Base-by-base conservation (phyloP, 2,888 invertebrate species). In the Parnassius orleans region DNA sequence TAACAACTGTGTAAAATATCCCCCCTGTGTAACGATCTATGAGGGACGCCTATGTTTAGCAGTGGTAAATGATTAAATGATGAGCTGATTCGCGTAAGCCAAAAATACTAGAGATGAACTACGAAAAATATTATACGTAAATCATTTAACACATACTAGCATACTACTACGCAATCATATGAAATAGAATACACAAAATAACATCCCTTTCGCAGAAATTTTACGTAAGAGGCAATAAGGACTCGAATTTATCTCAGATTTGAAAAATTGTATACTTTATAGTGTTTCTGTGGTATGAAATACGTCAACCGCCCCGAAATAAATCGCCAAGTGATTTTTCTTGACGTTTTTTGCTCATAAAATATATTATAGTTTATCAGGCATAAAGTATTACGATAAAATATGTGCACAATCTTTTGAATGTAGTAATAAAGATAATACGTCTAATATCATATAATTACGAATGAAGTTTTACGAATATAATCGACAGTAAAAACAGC, bases 211-310 rank as follows among this genome's bases (percentile, higher is more conserved):
- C 43, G 48, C 71, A 79, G 78, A 79, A 80, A 81, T 83, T 77
- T 72, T 55, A 53, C 51, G 58, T 69, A 69, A 65, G 69, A 68
- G 74, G 73, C 72, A 76, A 78, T 78, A 76, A 74, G 71, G 72
- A 71, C 68, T 68, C 72, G 74, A 78, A 84, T 84, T 83, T 76
- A 83, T 86, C 83, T 79, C 80, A 53, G 77, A 81, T 84, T 83
- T 85, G 83, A 85, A 79, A 82, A 83, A 84, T 85, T 68, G 78
- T 79, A 69, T 72, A 83, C 83, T 81, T 83, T 86, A 80, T 83
- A 82, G 76, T 80, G 80, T 78, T 15, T n/a, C 44, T 42, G 19
- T 43, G 15, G 77, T 74, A 73, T 72, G 75, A 71, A 72, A 68
- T 66, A 57, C 57, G 65, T 60, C 65, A 66, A 66, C 66, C 66